A percentile compares a stretch with the other conserved stretches of the same genome.
Conservation (phyloP, 1,140 invertebrate species). For the Samia ricini region DNA sequence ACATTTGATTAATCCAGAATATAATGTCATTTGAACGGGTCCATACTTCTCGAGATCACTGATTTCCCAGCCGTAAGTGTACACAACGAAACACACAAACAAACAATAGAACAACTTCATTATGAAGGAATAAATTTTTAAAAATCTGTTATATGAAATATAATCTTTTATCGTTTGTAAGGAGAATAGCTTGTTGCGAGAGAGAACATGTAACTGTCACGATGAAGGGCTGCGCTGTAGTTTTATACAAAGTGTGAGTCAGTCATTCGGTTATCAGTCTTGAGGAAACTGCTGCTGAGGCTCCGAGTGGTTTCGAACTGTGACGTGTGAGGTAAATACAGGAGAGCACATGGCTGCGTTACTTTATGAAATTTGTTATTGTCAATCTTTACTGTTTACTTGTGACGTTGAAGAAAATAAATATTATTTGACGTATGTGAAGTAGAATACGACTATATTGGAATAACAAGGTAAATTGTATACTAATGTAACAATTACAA, state of each 20-base stretch:
- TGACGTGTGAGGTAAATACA: neutral
- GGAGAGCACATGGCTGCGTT: neutral
- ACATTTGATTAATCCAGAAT: neutral
- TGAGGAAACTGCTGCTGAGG: neutral
- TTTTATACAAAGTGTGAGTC: neutral
- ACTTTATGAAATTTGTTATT: too few species aligned
- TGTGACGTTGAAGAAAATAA: too few species aligned
- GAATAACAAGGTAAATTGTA: too few species aligned
- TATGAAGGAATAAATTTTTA: neutral
- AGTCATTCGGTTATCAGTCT: neutral
- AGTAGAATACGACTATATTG: too few species aligned
- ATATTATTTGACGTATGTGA: too few species aligned
- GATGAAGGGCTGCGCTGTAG: neutral
- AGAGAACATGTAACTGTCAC: neutral
- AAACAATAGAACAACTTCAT: neutral
- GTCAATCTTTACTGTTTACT: too few species aligned
- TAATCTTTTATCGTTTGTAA: neutral
- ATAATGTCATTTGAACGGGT: neutral
- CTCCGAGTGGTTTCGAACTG: neutral
- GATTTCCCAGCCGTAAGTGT: neutral
- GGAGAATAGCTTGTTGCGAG: neutral
- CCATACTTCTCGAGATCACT: neutral
- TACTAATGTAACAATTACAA: too few species aligned
- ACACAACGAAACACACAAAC: neutral
- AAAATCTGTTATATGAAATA: neutral